Evolutionary conservation across 2,797 vertebrate genomes (phyloP).

Genomic region (Onychomys arenicola): DNA sequence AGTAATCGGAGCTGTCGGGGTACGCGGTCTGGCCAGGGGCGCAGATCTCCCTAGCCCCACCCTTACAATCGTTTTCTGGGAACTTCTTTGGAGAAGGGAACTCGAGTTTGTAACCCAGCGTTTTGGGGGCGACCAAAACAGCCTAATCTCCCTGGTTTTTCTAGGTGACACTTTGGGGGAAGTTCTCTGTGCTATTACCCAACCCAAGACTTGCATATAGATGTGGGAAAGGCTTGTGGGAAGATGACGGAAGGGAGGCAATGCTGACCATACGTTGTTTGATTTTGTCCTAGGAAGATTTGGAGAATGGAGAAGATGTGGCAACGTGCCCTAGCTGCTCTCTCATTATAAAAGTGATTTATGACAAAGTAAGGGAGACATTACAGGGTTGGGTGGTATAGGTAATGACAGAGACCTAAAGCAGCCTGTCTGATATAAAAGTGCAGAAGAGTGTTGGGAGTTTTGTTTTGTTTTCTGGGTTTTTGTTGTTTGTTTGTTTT

Average conservation of each 20-base stretch:
- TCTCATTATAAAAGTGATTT: slow-evolving; percentile 95
- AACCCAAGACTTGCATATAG: neutral
- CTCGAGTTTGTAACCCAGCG: neutral
- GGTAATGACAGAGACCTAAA: neutral
- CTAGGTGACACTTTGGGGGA: neutral
- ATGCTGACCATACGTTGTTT: slow-evolving; percentile 24
- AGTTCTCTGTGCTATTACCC: neutral
- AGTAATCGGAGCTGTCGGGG: neutral
- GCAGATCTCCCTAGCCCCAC: neutral
- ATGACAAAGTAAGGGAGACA: slow-evolving; percentile 92
- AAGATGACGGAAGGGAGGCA: neutral
- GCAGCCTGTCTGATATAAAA: neutral
- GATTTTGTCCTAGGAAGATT: slow-evolving; percentile 91
- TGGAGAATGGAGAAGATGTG: slow-evolving; percentile 97
- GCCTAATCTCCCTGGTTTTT: neutral
- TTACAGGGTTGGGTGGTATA: neutral
- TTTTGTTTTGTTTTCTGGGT: neutral
- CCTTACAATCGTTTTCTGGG: neutral
- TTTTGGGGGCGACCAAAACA: neutral
- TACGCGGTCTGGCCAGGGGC: neutral
- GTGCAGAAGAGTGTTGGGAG: neutral
- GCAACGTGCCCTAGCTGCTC: slow-evolving; percentile 98
- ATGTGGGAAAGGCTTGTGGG: neutral
- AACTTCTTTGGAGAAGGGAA: neutral
- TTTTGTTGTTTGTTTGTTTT: neutral